Conservation (phyloP, 2,888 invertebrate genomes). For the Pegoplata infirma region DNA sequence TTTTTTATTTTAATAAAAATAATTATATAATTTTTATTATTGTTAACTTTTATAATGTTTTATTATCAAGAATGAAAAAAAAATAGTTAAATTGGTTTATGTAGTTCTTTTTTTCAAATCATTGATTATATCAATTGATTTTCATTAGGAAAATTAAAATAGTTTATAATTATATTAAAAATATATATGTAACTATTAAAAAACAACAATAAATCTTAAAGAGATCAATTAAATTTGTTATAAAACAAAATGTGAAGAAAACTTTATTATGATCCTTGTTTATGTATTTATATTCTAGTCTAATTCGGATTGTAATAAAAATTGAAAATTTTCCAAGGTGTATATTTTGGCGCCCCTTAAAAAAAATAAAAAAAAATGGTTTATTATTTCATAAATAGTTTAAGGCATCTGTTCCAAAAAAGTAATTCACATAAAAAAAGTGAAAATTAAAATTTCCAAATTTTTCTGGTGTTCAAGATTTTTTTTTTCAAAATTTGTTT, state of each 20-base stretch:
- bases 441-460: too few species aligned
- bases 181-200: slow-evolving; percentile 40
- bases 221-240: slow-evolving; percentile 43
- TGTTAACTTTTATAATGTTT: slow-evolving; percentile 51
- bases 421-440: too few species aligned
- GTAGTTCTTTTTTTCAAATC: slow-evolving; percentile 30
- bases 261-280: background rate
- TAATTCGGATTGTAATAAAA: background rate
- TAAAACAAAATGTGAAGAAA: slow-evolving; percentile 6
- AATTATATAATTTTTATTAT: slow-evolving; percentile 27
- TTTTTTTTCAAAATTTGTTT: too few species aligned
- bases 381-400: too few species aligned
- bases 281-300: background rate
- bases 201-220: slow-evolving; percentile 54
- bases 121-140: slow-evolving; percentile 54
- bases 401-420: too few species aligned
- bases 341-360: background rate
- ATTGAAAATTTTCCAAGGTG: background rate
- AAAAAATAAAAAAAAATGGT: too few species aligned
- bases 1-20: slow-evolving; percentile 14
- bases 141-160: slow-evolving; percentile 55
- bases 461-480: too few species aligned
- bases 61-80: slow-evolving; percentile 12
- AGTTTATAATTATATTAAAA: slow-evolving; percentile 49
- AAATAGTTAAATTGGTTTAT: slow-evolving; percentile 57